A percentile compares a stretch with the other conserved stretches of the same genome.
Evolutionary conservation across 2,113 vertebrate genomes (phyloP).

Genomic region (Sylvilagus bachmani): DNA sequence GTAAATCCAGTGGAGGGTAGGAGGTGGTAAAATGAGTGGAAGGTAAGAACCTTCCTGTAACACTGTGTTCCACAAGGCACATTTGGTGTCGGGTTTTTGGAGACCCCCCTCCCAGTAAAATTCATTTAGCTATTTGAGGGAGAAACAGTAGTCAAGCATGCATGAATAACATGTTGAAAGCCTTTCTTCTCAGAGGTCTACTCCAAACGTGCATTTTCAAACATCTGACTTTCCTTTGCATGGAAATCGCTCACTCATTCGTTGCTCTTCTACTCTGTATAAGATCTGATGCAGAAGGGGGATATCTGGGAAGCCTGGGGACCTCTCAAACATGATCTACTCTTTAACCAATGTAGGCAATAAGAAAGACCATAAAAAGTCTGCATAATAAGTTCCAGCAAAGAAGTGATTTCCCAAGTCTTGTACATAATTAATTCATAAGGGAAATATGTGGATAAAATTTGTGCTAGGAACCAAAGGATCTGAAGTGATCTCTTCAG

Average conservation of each 20-base stretch:
- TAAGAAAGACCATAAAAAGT: not conserved
- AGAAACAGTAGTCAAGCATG: not conserved
- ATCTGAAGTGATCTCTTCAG: slow-evolving; percentile 18
- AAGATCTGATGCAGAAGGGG: not conserved
- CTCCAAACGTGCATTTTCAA: slow-evolving; percentile 32
- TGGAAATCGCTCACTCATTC: slow-evolving; percentile 34
- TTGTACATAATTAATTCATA: not conserved
- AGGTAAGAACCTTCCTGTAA: not conserved
- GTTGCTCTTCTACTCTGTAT: not conserved
- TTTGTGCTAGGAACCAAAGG: slow-evolving; percentile 30
- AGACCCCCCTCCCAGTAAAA: slow-evolving; percentile 21
- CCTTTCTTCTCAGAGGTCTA: not conserved
- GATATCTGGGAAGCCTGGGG: not conserved
- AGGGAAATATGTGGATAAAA: slow-evolving; percentile 19
- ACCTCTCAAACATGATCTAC: not conserved
- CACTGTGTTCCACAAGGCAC: not conserved
- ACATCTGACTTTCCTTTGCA: slow-evolving; percentile 53
- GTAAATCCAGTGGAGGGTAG: not conserved
- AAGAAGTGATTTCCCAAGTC: slow-evolving; percentile 38
- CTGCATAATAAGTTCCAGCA: not conserved
- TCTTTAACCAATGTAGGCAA: not conserved
- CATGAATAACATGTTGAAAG: slow-evolving; percentile 32
- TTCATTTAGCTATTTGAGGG: slow-evolving; percentile 53
- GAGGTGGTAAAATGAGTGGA: not conserved
- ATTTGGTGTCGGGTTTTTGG: not conserved